Evolutionary conservation across 2,888 invertebrate species (phyloP).

Genomic region (Taphrorychus bicolor): DNA sequence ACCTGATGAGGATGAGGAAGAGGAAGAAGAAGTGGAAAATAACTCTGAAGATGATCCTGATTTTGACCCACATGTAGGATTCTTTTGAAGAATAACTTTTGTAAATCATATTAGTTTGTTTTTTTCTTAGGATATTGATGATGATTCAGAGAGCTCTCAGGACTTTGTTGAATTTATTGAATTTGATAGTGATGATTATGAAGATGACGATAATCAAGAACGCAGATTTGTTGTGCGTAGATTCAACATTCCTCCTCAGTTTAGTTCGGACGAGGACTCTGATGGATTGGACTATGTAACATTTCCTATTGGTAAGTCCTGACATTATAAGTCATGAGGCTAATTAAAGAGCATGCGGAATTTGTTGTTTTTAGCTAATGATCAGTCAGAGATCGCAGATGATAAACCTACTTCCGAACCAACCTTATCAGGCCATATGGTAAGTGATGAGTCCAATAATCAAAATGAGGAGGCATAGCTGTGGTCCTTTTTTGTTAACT

Average conservation of each 20-base stretch:
- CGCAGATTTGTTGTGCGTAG: neutral
- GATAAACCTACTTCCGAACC: no score
- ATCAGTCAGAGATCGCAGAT: no score
- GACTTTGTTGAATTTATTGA: neutral
- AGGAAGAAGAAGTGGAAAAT: conserved; percentile 35
- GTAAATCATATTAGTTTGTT: neutral
- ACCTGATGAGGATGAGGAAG: conserved; percentile 18
- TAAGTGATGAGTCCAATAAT: no score
- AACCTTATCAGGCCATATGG: no score
- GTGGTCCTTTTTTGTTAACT: no score
- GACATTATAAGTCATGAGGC: no score
- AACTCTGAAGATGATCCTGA: neutral
- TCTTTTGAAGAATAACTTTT: neutral
- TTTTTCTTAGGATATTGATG: neutral
- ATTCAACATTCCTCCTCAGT: no score
- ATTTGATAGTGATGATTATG: conserved; percentile 1
- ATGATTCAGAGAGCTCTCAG: conserved; percentile 1
- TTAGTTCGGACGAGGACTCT: conserved; percentile 22
- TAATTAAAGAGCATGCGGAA: no score
- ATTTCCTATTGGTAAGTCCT: conserved; percentile 18
- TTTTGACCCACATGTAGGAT: neutral
- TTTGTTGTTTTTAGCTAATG: no score
- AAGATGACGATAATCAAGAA: neutral
- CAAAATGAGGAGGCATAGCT: no score
- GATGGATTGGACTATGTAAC: conserved; percentile 43